Conservation (phyloP, 1,140 invertebrate genomes). For the Tribolium madens region DNA sequence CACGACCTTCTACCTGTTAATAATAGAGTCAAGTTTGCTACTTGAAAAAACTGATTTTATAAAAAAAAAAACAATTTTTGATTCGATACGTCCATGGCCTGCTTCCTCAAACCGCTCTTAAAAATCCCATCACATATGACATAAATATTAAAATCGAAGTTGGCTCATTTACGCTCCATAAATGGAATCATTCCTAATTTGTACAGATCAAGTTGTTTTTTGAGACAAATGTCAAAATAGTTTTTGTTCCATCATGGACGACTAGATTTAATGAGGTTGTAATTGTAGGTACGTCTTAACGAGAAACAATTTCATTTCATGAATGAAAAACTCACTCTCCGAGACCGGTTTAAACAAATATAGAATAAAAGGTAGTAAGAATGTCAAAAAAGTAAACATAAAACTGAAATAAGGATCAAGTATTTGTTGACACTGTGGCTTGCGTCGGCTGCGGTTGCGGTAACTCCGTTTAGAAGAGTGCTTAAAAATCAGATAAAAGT, state of each 20-base stretch:
- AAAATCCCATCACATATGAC: constrained; percentile 4
- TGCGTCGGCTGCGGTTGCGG: too few relatives aligned
- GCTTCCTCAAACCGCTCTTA: background rate
- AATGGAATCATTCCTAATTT: background rate
- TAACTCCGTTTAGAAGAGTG: too few relatives aligned
- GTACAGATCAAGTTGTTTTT: background rate
- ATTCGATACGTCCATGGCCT: background rate
- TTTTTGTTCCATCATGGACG: background rate
- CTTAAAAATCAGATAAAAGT: too few relatives aligned
- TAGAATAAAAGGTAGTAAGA: too few relatives aligned
- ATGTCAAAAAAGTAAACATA: background rate
- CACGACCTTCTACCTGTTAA: constrained; percentile 24
- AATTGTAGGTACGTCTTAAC: too few relatives aligned
- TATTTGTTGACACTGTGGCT: too few relatives aligned
- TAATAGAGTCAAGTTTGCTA: constrained; percentile 4
- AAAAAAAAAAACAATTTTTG: background rate
- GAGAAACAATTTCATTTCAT: background rate
- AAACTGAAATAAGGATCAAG: background rate
- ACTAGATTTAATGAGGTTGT: background rate
- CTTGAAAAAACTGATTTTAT: constrained; percentile 12
- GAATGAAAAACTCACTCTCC: background rate
- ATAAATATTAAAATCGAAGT: constrained; percentile 3
- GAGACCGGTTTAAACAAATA: background rate
- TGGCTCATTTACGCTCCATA: constrained; percentile 8
- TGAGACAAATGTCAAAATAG: background rate